phyloP scores from a whole-genome alignment of 2,888 invertebrate species.

The Copidosoma aretas region DNA sequence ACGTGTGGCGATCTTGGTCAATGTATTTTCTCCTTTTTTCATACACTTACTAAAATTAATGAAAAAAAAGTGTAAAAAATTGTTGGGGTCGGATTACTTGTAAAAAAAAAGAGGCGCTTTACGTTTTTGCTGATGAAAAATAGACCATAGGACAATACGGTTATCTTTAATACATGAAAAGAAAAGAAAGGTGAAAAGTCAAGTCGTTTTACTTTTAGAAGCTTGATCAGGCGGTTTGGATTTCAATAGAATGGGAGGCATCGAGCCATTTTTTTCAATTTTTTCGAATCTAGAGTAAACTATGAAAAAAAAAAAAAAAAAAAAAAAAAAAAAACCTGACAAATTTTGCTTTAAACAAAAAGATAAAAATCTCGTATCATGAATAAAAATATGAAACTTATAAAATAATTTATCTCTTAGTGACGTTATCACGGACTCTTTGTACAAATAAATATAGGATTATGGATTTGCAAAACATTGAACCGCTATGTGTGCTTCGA shows the following conservation, averaged over 20 bases:
- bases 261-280: conserved; percentile 34
- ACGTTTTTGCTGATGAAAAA: conserved; percentile 32
- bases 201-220: conserved; percentile 50
- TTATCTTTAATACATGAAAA: conserved; percentile 43
- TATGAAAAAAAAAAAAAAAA: no score
- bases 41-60: conserved; percentile 38
- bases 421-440: conserved; percentile 20
- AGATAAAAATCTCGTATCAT: conserved; percentile 23
- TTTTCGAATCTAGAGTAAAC: conserved; percentile 6
- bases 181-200: conserved; percentile 12
- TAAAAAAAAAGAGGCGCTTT: conserved; percentile 18
- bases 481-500: conserved; percentile 12
- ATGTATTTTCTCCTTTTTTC: conserved; percentile 34
- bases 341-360: conserved; percentile 25
- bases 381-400: conserved; percentile 33
- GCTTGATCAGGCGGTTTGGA: conserved; percentile 48
- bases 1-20: conserved; percentile 39
- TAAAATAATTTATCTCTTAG: conserved; percentile 33
- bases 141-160: conserved; percentile 48
- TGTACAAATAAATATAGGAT: conserved; percentile 1
- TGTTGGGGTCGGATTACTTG: not conserved
- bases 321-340: conserved; percentile 25
- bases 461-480: conserved; percentile 17
- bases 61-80: conserved; percentile 29
- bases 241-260: conserved; percentile 43